Conservation (phyloP, 1,140 invertebrate genomes). For the Myzus persicae region DNA sequence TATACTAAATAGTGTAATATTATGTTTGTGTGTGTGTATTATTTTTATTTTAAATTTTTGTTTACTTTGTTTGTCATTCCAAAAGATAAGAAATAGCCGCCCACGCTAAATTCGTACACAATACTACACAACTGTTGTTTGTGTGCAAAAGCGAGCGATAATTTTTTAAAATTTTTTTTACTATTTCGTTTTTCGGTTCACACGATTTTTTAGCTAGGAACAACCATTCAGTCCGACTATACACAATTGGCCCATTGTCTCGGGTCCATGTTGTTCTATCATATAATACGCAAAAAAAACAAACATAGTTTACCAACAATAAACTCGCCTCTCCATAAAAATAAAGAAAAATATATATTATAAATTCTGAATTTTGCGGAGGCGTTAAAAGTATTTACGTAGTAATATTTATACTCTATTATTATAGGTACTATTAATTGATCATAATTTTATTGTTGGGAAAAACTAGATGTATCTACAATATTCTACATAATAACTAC, state of each 20-base stretch:
- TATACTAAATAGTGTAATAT: neutral
- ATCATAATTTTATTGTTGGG: conserved; percentile 19
- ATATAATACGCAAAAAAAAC: conserved; percentile 42
- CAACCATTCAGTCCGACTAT: neutral
- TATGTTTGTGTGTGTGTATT: neutral
- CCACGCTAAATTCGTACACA: conserved; percentile 38
- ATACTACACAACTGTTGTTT: conserved; percentile 39
- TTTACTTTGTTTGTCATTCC: conserved; percentile 24
- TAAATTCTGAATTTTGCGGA: neutral
- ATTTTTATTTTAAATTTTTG: conserved; percentile 27
- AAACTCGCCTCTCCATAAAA: neutral
- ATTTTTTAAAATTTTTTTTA: conserved; percentile 29
- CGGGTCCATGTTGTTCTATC: conserved; percentile 36
- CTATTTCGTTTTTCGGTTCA: conserved; percentile 49
- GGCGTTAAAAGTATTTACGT: conserved; percentile 26
- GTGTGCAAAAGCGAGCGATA: conserved; percentile 53
- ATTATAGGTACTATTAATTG: conserved; percentile 26
- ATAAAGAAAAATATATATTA: conserved; percentile 26
- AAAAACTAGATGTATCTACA: neutral
- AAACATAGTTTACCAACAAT: conserved; percentile 41
- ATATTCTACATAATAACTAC: neutral
- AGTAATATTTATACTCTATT: conserved; percentile 37
- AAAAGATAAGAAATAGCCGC: conserved; percentile 45
- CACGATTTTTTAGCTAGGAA: conserved; percentile 55
- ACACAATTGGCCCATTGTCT: conserved; percentile 57